A percentile compares a stretch with the other conserved stretches of the same genome.
Evolutionary conservation across 2,113 vertebrate species (phyloP).

Genomic region (Amblyornis subalaris): DNA sequence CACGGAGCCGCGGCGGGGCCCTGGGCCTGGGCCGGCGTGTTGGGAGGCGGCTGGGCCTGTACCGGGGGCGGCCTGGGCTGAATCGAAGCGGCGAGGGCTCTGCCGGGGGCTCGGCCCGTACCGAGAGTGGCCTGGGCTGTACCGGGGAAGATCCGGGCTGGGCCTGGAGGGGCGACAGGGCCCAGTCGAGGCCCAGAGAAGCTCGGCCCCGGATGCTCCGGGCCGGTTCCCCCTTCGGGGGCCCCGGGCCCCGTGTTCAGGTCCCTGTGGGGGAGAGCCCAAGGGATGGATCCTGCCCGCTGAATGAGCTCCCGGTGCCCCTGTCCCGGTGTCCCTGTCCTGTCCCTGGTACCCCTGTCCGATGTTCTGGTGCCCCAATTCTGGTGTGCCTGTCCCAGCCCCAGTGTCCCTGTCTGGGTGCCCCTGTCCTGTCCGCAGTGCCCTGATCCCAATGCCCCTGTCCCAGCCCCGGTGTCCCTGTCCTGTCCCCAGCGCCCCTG

Average conservation of each 20-base stretch:
- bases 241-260: fast-evolving
- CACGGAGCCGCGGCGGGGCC: neutral
- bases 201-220: neutral
- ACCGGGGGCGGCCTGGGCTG: neutral
- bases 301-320: neutral
- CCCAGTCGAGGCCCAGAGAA: neutral
- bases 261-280: neutral
- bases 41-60: neutral
- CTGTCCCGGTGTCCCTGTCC: neutral
- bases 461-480: neutral
- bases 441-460: neutral
- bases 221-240: no score
- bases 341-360: neutral
- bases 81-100: neutral
- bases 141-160: no score
- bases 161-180: neutral
- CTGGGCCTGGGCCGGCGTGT: neutral
- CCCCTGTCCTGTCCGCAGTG: neutral
- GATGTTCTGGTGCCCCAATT: neutral
- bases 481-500: neutral
- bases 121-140: neutral
- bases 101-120: neutral
- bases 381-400: neutral
- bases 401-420: no score
- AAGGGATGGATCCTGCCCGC: neutral